These are phyloP conservation scores for Cephus pygmeus DNA, from an alignment of 2,888 invertebrate genomes.

Conservation along the genomic window DNA sequence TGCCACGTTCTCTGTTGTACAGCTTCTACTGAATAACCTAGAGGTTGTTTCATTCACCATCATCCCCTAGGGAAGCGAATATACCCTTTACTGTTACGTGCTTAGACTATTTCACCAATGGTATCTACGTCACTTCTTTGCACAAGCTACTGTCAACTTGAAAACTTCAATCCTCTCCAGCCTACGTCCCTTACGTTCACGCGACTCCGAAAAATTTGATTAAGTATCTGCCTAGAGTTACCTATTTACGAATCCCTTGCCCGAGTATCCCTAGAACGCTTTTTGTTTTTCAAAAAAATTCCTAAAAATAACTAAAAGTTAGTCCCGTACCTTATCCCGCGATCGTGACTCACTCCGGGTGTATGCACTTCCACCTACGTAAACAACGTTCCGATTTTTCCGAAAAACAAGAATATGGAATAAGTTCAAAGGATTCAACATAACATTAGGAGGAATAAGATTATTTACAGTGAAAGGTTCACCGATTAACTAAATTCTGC, in stretches of 20 bases:
- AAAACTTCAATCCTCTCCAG: background rate
- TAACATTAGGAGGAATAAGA: background rate
- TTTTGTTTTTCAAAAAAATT: background rate
- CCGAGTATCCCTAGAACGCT: background rate
- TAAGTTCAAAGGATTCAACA: background rate
- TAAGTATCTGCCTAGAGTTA: background rate
- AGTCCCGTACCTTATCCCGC: background rate
- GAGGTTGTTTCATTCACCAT: conserved; percentile 40
- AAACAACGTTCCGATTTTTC: background rate
- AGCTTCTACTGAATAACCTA: conserved; percentile 35
- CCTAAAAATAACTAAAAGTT: background rate
- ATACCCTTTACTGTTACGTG: conserved; percentile 36
- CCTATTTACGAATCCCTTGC: background rate
- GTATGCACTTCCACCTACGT: background rate
- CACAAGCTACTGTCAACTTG: background rate
- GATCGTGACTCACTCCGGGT: background rate
- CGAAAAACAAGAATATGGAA: background rate
- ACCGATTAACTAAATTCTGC: background rate
- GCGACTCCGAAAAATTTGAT: background rate
- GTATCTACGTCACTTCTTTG: background rate
- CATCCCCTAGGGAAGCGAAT: conserved; percentile 20
- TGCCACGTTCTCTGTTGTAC: conserved; percentile 9
- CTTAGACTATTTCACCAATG: conserved; percentile 15
- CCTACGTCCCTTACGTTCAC: background rate
- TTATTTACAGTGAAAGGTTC: background rate